phyloP scores from a whole-genome alignment of 2,888 invertebrate genomes.

The Nezara viridula region DNA sequence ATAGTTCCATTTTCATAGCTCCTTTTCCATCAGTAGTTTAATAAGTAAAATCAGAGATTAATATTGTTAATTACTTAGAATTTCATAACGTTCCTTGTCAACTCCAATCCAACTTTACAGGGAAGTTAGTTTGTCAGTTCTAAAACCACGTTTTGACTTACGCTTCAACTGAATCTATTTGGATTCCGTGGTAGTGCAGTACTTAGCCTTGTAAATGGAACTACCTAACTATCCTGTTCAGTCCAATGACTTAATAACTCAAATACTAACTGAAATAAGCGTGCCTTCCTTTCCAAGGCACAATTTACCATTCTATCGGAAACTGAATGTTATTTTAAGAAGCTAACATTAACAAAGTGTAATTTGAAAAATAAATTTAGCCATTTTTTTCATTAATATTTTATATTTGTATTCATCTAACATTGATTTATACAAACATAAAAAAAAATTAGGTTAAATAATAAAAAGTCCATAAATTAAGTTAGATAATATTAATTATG shows the following conservation, averaged over 20 bases:
- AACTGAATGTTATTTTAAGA: not conserved
- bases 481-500: too few species aligned
- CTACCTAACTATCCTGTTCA: not conserved
- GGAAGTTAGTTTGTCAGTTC: conserved; percentile 27
- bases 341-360: not conserved
- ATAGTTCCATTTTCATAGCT: too few species aligned
- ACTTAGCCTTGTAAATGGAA: not conserved
- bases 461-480: too few species aligned
- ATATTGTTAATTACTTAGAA: not conserved
- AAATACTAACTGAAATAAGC: not conserved
- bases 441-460: too few species aligned
- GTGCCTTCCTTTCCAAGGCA: not conserved
- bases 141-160: not conserved
- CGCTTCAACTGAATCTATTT: not conserved
- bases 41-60: not conserved
- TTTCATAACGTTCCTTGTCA: not conserved
- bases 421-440: too few species aligned
- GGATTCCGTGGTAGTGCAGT: not conserved
- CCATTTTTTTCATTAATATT: too few species aligned
- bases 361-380: too few species aligned
- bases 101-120: not conserved
- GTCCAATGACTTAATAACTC: conserved; percentile 1
- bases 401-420: too few species aligned
- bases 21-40: not conserved
- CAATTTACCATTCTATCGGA: not conserved